phyloP scores from a whole-genome alignment of 1,140 invertebrate species.

The Lordiphosa collinella region DNA sequence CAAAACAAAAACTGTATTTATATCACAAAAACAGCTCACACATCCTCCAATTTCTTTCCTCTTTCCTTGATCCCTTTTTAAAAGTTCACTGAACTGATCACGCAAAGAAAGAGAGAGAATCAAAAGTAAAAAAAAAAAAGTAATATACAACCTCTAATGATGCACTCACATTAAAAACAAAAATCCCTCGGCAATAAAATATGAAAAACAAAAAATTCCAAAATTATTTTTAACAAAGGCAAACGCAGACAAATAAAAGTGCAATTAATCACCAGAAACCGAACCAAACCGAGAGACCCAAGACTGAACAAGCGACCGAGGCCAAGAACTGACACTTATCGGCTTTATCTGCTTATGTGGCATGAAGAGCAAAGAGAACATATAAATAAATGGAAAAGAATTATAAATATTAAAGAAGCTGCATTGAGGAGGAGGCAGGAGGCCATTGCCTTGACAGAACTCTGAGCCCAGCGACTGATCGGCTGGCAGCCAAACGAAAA shows the following conservation, averaged over 20 bases:
- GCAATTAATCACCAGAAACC: constrained; percentile 71
- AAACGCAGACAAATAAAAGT: constrained; percentile 66
- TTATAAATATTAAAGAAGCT: constrained; percentile 63
- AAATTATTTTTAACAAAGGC: constrained; percentile 52
- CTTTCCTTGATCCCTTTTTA: too few relatives aligned
- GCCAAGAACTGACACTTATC: constrained; percentile 57
- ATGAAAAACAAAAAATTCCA: constrained; percentile 21
- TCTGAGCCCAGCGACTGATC: too few relatives aligned
- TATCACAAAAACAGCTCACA: too few relatives aligned
- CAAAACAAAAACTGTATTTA: too few relatives aligned
- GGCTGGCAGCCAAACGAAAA: background rate
- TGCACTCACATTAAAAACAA: too few relatives aligned
- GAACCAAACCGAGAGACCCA: constrained; percentile 21
- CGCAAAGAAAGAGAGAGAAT: too few relatives aligned
- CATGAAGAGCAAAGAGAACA: constrained; percentile 13
- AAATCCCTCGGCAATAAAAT: too few relatives aligned
- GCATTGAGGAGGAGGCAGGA: constrained; percentile 7
- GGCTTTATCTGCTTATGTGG: constrained; percentile 63
- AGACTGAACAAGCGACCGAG: constrained; percentile 1
- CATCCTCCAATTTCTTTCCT: too few relatives aligned
- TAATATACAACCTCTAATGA: too few relatives aligned
- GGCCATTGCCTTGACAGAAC: background rate
- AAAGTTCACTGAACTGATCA: too few relatives aligned
- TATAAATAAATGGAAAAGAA: constrained; percentile 56
- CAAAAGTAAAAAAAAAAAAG: too few relatives aligned